Conservation (phyloP, 2,888 invertebrate genomes). For the Harpagoxenus sublaevis region DNA sequence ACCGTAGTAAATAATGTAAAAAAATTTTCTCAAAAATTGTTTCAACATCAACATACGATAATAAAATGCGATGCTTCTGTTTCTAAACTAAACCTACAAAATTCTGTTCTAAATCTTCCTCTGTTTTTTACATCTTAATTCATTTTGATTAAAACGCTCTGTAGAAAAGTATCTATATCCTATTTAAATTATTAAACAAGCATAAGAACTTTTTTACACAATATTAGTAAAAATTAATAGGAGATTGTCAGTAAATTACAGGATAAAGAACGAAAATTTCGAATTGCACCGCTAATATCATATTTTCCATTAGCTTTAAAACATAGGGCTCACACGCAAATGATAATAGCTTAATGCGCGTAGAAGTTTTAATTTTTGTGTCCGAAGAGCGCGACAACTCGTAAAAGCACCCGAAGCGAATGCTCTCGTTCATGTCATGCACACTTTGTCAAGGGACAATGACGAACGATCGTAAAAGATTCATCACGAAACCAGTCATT, state of each 20-base stretch:
- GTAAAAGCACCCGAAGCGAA: slow-evolving; percentile 21
- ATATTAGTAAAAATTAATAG: background rate
- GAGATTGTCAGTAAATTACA: background rate
- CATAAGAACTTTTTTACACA: background rate
- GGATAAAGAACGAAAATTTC: slow-evolving; percentile 4
- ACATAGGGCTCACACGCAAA: background rate
- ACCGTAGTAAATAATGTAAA: background rate
- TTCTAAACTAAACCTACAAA: background rate
- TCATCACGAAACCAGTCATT: slow-evolving; percentile 51
- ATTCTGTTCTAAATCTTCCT: background rate
- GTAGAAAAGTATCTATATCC: background rate
- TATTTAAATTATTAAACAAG: background rate
- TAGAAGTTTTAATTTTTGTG: slow-evolving; percentile 46
- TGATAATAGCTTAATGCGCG: slow-evolving; percentile 24
- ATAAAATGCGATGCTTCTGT: background rate
- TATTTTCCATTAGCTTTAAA: background rate
- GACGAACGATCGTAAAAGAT: slow-evolving; percentile 55
- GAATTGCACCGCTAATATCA: background rate
- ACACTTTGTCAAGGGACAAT: slow-evolving; percentile 38
- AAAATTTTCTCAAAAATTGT: background rate
- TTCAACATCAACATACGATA: background rate
- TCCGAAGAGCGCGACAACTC: slow-evolving; percentile 25
- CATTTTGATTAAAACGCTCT: background rate
- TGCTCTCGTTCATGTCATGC: slow-evolving; percentile 26
- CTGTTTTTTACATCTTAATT: background rate